Evolutionary conservation across 2,888 invertebrate species (phyloP).

Genomic region (Nephrotoma appendiculata): DNA sequence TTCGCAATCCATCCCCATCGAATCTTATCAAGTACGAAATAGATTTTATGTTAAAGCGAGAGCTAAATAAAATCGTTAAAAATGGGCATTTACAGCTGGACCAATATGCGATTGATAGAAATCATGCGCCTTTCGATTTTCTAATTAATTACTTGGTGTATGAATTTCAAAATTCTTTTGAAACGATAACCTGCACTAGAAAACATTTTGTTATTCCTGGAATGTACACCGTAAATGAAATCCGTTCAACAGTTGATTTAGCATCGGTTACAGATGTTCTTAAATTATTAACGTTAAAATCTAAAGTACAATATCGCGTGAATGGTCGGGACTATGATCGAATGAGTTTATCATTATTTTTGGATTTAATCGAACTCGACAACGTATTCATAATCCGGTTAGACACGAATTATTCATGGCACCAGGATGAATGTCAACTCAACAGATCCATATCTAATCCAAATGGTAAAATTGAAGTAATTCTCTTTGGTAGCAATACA

Average conservation of each 20-base stretch:
- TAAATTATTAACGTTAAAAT: not conserved
- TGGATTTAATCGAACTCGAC: not conserved
- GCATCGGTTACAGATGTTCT: not conserved
- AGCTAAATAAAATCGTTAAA: not conserved
- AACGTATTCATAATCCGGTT: not conserved
- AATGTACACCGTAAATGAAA: not conserved
- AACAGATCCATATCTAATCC: not conserved
- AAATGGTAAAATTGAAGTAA: not conserved
- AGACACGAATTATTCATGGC: not conserved
- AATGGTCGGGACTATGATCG: not conserved
- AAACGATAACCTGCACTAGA: not conserved
- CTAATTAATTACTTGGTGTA: not conserved
- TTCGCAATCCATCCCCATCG: not conserved
- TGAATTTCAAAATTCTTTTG: not conserved
- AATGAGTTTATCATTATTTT: not conserved
- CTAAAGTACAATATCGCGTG: not conserved
- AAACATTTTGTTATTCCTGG: not conserved
- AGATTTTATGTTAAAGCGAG: not conserved
- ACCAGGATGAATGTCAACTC: not conserved
- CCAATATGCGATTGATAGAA: not conserved
- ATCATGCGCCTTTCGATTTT: not conserved
- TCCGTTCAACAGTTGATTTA: not conserved
- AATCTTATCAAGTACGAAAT: not conserved
- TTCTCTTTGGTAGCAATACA: not conserved
- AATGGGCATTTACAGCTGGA: not conserved